Base-by-base conservation (phyloP, 2,113 vertebrate species). In the Notothenia rossii region DNA sequence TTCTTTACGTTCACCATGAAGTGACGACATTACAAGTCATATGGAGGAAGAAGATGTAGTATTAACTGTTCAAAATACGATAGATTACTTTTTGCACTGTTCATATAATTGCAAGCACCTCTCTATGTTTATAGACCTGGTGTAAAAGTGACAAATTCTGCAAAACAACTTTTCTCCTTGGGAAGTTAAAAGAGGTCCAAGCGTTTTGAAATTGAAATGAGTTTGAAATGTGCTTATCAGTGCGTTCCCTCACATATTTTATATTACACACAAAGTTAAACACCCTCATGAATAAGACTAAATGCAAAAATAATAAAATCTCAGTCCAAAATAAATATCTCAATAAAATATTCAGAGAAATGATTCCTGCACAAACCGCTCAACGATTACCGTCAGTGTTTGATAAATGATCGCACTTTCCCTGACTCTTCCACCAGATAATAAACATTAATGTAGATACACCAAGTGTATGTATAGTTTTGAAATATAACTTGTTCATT, bases 271-370 rank as follows among this genome's bases (percentile, higher is more conserved):
- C 67, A 46, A 25, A 8, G 17, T 25, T 29, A 55, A 17, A 63
- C 29, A 20, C 1, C 46, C 11, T 80, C 69, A 65, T 77, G 49
- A 50, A 65, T 69, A 48, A 46, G 15, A 55, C 4, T n/a, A 1
- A 45, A 43, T 58, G 45, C 36, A 10, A 20, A 51, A 65, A 40
- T 55, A 20, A 69, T 54, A 14, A 3, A 33, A 51, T 33, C 10
- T 25, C 4, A 10, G n/a, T 17, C 4, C 5, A 40, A 36, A 48
- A 33, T 36, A 54, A 18, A 22, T 20, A 7, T 54, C 36, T 53
- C 13, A 75, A 2, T 51, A 18, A 13, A 20, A 6, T 46, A 5
- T 2, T 17, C 14, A 2, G 1, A 36, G 10, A 66, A 50, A 20
- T 53, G 7, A 59, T 33, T 76, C 50, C 64, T 1, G 4, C 53